phyloP scores from a whole-genome alignment of 2,113 vertebrate genomes.

The Phainopepla nitens region DNA sequence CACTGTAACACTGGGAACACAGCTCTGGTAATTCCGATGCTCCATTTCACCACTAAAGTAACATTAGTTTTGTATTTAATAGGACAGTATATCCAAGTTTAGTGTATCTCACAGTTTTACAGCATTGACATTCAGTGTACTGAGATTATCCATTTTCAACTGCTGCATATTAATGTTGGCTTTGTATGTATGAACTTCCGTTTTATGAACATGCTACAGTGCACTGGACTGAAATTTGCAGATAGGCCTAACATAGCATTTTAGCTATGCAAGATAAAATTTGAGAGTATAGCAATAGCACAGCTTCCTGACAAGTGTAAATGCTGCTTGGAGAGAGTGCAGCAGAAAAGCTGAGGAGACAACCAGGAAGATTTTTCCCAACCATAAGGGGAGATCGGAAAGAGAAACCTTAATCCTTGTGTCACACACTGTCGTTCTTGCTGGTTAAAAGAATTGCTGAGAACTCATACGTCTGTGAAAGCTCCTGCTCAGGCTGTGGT shows the following conservation, averaged over 20 bases:
- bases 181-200: conserved; percentile 34
- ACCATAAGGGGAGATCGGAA: background rate
- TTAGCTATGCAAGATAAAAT: conserved; percentile 68
- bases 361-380: background rate
- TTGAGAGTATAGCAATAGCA: background rate
- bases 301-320: conserved; percentile 41
- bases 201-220: conserved; percentile 53
- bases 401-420: conserved; percentile 3
- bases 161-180: conserved; percentile 56
- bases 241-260: conserved; percentile 51
- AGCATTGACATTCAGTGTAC: conserved; percentile 2
- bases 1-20: background rate
- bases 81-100: conserved; percentile 35
- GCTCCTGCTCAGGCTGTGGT: background rate
- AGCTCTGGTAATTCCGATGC: background rate
- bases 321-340: background rate
- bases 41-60: conserved; percentile 14
- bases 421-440: background rate
- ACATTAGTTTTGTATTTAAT: conserved; percentile 61
- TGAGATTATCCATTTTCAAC: conserved; percentile 41
- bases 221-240: conserved; percentile 18
- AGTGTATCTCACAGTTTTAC: conserved; percentile 44
- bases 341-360: conserved; percentile 4
- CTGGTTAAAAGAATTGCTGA: background rate
- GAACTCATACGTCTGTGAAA: background rate